phyloP scores from a whole-genome alignment of 2,113 vertebrate genomes.

The Nothoprocta pentlandii region DNA sequence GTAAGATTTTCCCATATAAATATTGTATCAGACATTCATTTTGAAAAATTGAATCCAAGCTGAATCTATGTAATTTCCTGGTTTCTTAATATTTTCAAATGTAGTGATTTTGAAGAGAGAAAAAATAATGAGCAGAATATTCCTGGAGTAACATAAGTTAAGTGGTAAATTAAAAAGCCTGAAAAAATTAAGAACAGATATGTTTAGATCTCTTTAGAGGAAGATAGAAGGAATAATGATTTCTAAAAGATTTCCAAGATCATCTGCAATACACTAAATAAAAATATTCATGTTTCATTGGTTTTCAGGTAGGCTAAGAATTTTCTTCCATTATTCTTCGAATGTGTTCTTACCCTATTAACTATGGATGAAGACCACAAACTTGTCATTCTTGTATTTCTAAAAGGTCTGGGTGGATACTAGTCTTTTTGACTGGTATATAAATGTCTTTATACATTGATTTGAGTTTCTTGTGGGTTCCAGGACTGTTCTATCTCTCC shows the following conservation, averaged over 20 bases:
- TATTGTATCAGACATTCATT: not conserved
- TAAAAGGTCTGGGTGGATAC: not conserved
- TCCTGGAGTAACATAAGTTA: not conserved
- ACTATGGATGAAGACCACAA: not conserved
- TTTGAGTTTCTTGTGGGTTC: not conserved
- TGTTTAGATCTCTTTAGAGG: not conserved
- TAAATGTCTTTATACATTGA: not conserved
- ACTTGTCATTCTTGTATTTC: not conserved
- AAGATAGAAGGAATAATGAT: accelerated
- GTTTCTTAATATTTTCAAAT: not conserved
- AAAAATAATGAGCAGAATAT: not conserved
- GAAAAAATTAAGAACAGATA: not conserved
- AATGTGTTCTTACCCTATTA: not conserved
- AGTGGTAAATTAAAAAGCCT: not conserved
- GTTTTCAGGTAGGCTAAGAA: not conserved
- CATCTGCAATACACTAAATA: accelerated
- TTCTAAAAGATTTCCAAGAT: not conserved
- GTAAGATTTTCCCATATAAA: not conserved
- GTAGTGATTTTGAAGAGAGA: not conserved
- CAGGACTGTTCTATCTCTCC: not conserved
- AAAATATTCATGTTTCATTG: not conserved
- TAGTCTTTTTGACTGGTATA: not conserved
- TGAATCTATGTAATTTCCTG: not conserved
- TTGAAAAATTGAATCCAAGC: not conserved
- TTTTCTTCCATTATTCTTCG: not conserved